A percentile compares a stretch with the other conserved stretches of the same genome.
These are phyloP conservation scores for Diarsia rubi DNA, from an alignment of 2,888 invertebrate genomes.

Conservation along the genomic window DNA sequence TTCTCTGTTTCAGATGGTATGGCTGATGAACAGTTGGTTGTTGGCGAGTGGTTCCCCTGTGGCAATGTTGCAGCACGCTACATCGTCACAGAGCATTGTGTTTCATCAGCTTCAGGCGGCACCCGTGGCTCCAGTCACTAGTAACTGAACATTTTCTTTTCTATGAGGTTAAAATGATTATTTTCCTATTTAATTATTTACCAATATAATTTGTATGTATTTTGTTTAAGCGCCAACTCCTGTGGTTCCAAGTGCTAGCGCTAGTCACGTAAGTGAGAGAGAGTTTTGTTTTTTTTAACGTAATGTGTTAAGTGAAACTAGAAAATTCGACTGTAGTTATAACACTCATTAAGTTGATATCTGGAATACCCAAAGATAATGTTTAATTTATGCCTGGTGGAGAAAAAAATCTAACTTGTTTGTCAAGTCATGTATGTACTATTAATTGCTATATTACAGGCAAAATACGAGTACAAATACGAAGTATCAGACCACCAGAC, in stretches of 20 bases:
- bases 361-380: not conserved
- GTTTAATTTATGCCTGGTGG: not conserved
- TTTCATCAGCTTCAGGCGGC: slow-evolving; percentile 74
- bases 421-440: not conserved
- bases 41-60: slow-evolving; percentile 75
- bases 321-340: not conserved
- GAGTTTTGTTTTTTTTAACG: not conserved
- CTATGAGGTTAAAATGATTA: not conserved
- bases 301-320: not conserved
- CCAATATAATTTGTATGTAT: not conserved
- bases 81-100: slow-evolving; percentile 84
- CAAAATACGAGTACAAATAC: slow-evolving; percentile 90
- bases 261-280: slow-evolving; percentile 55
- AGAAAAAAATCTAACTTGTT: not conserved
- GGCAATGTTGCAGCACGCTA: slow-evolving; percentile 85
- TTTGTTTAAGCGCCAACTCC: slow-evolving; percentile 51
- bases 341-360: not conserved
- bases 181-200: not conserved
- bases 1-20: slow-evolving; percentile 68
- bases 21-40: slow-evolving; percentile 75
- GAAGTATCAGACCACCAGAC: slow-evolving; percentile 90
- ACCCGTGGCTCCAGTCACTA: slow-evolving; percentile 66
- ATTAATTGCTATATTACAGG: slow-evolving; percentile 66
- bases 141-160: slow-evolving; percentile 49
- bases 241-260: slow-evolving; percentile 35